A percentile compares a stretch with the other conserved stretches of the same genome.
Conservation (phyloP, 2,797 vertebrate species). For the Crenichthys baileyi region DNA sequence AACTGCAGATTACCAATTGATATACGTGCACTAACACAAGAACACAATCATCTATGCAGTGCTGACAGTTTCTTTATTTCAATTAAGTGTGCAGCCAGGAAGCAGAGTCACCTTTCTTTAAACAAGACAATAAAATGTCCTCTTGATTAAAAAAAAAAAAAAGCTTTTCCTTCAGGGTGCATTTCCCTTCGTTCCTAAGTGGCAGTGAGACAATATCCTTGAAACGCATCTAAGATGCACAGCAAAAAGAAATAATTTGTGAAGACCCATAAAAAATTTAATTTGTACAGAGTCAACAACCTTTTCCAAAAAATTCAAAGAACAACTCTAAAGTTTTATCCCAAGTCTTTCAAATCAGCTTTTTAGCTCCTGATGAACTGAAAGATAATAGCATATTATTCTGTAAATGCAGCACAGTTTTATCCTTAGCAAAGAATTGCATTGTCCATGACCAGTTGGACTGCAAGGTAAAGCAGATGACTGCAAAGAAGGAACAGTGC, state of each 20-base stretch:
- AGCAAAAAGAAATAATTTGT: slow-evolving; percentile 60
- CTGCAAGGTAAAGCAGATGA: slow-evolving; percentile 28
- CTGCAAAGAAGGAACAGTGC: slow-evolving; percentile 7
- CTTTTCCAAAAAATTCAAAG: slow-evolving; percentile 57
- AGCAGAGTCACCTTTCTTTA: slow-evolving; percentile 52
- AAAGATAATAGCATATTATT: slow-evolving; percentile 39
- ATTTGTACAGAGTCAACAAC: slow-evolving; percentile 60
- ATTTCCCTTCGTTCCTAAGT: slow-evolving; percentile 61
- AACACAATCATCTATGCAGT: slow-evolving; percentile 51
- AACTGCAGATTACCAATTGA: background rate
- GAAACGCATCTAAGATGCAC: slow-evolving; percentile 64
- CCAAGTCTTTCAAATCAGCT: slow-evolving; percentile 41
- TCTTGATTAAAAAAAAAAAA: slow-evolving; percentile 47
- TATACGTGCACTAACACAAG: slow-evolving; percentile 10
- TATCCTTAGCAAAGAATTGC: slow-evolving; percentile 29
- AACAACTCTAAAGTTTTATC: slow-evolving; percentile 34
- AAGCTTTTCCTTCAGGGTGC: slow-evolving; percentile 43
- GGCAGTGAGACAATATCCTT: slow-evolving; percentile 66
- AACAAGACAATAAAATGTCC: slow-evolving; percentile 57
- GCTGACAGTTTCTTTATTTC: slow-evolving; percentile 77
- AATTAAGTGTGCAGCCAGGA: slow-evolving; percentile 65
- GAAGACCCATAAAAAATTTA: slow-evolving; percentile 59
- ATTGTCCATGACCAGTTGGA: slow-evolving; percentile 32
- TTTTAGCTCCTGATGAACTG: slow-evolving; percentile 56
- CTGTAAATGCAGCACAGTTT: slow-evolving; percentile 55